Conservation (phyloP, 2,797 vertebrate species). For the Nyctalus aviator region DNA sequence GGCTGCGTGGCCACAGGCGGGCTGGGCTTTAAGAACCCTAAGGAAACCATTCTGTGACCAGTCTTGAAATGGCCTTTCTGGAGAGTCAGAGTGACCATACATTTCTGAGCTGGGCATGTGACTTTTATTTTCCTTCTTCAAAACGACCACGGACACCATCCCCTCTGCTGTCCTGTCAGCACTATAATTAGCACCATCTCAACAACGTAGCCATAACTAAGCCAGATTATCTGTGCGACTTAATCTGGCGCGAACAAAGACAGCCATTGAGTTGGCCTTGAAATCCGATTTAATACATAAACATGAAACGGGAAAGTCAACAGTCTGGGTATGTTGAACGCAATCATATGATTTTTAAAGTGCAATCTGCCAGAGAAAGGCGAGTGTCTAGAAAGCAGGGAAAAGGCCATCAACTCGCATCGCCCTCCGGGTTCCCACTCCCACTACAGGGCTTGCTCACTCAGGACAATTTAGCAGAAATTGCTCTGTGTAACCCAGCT, state of each 20-base stretch:
- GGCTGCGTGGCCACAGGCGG: neutral
- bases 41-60: slow-evolving; percentile 23
- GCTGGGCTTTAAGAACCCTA: neutral
- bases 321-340: slow-evolving; percentile 66
- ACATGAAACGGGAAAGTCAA: slow-evolving; percentile 68
- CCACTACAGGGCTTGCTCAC: slow-evolving; percentile 34
- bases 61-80: slow-evolving; percentile 42
- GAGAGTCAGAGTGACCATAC: slow-evolving; percentile 73
- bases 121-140: slow-evolving; percentile 59
- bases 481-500: slow-evolving; percentile 72
- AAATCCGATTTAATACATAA: slow-evolving; percentile 82
- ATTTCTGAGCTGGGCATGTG: slow-evolving; percentile 75
- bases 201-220: slow-evolving; percentile 78
- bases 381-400: neutral
- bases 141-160: slow-evolving; percentile 20
- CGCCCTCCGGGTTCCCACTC: slow-evolving; percentile 20
- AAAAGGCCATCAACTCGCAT: slow-evolving; percentile 24
- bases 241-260: slow-evolving; percentile 83
- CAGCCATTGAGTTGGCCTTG: slow-evolving; percentile 76
- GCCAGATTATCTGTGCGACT: slow-evolving; percentile 80
- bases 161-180: neutral
- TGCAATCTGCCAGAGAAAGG: slow-evolving; percentile 50
- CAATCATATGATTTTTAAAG: slow-evolving; percentile 63
- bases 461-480: slow-evolving; percentile 66
- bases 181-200: slow-evolving; percentile 66